Base-by-base conservation (phyloP, 2,797 vertebrate genomes). In the Rhinella marina region DNA sequence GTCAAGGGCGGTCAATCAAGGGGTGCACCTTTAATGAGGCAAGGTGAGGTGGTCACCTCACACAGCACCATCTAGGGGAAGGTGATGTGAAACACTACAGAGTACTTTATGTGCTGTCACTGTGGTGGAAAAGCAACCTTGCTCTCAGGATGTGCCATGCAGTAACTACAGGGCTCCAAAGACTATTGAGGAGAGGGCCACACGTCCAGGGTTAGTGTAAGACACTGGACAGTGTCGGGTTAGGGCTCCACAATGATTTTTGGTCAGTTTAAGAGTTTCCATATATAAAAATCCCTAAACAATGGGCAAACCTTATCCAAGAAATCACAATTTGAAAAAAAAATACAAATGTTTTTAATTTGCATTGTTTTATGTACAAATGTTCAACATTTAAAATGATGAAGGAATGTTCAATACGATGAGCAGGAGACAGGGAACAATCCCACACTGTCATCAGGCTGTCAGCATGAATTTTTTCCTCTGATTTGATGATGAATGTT, bases 261-360 rank as follows among this genome's bases (percentile, higher is more conserved):
- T 76, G 21, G 21, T 76, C 4, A 10, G 23, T 16, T 72, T 72
- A 72, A 32, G 17, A 32, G 10, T 32, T 32, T 21, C 7, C 16
- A 41, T 8, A 23, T 6, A 17, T 72, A 41, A 72, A n/a, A n/a
- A 73, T 12, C 52, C 29, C 57, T 77, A 61, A 85, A 85, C 72
- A 85, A 77, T 77, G 8, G 57, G 7, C n/a, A 75, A n/a, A 48
- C 41, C 13, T 61, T 25, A 50, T 77, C 83, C 72, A 76, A 76
- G 57, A 85, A 62, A 76, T 85, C 19, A 76, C 62, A 57, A 85
- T 85, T 77, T 48, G 19, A 41, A 25, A 57, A 25, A 57, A 80
- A 76, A 72, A 57, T 14, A 48, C 78, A 64, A 87, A 87, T 87
- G 80, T 87, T 80, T 82, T 87, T 76, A 87, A 87, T 87, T 87